A percentile compares a stretch with the other conserved stretches of the same genome.
Conservation (phyloP, 2,113 vertebrate genomes). For the Glaucomys volans region DNA sequence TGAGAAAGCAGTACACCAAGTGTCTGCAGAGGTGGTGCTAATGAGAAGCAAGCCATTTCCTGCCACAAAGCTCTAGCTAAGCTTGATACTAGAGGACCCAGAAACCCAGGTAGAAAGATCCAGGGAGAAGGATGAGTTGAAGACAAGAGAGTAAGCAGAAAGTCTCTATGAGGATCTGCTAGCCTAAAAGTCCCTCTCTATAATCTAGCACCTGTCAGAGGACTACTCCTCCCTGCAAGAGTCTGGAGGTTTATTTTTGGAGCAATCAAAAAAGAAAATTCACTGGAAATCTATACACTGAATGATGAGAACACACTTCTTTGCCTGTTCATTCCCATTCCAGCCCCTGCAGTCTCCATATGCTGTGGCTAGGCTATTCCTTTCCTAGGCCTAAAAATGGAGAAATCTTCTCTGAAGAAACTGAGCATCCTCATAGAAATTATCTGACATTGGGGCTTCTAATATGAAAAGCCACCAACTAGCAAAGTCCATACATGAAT, state of each 20-base stretch:
- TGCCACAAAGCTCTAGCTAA: slow-evolving; percentile 51
- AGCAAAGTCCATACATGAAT: background rate
- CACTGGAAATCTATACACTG: background rate
- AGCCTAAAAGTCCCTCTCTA: background rate
- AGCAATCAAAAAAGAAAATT: background rate
- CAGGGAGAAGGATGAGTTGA: background rate
- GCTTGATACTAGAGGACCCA: background rate
- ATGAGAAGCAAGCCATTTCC: slow-evolving; percentile 54
- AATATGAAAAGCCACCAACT: background rate
- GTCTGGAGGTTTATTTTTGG: background rate
- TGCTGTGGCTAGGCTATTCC: background rate
- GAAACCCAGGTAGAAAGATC: background rate
- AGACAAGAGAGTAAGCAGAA: background rate
- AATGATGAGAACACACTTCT: background rate
- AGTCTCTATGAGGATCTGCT: background rate
- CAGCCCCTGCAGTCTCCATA: background rate
- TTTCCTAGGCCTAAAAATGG: background rate
- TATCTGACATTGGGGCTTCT: slow-evolving; percentile 16
- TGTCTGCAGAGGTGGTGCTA: slow-evolving; percentile 44
- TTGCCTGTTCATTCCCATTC: background rate
- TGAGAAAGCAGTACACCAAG: slow-evolving; percentile 9
- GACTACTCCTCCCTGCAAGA: background rate
- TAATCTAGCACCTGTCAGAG: background rate
- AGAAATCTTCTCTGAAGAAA: slow-evolving; percentile 8
- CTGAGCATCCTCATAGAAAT: background rate